These are phyloP conservation scores for Cyanocitta stelleri DNA, from an alignment of 2,113 vertebrate genomes.

Conservation along the genomic window DNA sequence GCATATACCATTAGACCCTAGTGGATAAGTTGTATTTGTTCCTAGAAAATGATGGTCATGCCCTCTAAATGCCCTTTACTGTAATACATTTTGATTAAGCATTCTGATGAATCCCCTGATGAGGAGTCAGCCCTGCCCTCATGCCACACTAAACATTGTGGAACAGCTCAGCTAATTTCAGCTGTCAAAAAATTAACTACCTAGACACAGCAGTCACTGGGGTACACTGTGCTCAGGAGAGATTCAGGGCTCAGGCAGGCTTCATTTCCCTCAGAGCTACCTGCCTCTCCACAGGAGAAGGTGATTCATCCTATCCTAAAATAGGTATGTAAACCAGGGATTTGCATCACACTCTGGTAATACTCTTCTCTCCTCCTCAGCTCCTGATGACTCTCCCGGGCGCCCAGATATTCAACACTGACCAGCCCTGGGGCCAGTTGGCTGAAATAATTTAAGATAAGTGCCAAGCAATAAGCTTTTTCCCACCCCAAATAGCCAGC, in stretches of 20 bases:
- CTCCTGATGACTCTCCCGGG: not conserved
- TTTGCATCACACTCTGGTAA: not conserved
- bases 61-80: constrained; percentile 7
- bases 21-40: not conserved
- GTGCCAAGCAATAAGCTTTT: not conserved
- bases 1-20: not conserved
- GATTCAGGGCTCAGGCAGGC: not conserved
- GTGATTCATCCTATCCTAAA: constrained; percentile 9
- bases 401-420: not conserved
- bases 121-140: not conserved
- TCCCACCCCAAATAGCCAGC: not conserved
- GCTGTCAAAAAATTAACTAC: constrained; percentile 14
- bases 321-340: not conserved
- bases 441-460: not conserved
- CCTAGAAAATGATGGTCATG: not conserved
- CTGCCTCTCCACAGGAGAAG: not conserved
- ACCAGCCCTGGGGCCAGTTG: not conserved
- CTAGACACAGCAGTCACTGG: not conserved
- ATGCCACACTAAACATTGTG: not conserved
- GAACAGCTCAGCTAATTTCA: constrained; percentile 26
- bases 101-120: not conserved
- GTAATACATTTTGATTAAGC: not conserved
- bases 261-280: not conserved
- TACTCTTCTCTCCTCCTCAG: not conserved
- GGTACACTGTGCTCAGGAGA: not conserved